phyloP scores from a whole-genome alignment of 2,797 vertebrate genomes.

The Sorex maritimensis region DNA sequence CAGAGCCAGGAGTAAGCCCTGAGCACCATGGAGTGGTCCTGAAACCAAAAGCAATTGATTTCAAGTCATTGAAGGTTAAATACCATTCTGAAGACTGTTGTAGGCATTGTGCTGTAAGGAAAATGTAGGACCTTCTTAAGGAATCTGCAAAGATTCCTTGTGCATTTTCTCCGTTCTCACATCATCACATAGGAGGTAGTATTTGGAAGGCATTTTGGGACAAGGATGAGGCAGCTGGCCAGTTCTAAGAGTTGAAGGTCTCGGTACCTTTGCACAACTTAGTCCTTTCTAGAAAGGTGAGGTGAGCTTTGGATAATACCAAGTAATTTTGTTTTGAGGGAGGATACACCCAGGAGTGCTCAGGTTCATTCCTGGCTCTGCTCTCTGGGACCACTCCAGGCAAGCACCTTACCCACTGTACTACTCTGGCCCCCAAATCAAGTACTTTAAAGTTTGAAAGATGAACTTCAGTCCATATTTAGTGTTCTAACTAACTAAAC shows the following conservation, averaged over 20 bases:
- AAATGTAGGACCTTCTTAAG: constrained; percentile 3
- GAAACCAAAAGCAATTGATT: neutral
- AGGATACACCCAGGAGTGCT: too few species aligned
- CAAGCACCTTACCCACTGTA: too few species aligned
- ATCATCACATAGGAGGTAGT: neutral
- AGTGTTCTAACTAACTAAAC: neutral
- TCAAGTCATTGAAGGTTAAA: constrained; percentile 41
- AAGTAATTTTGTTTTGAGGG: neutral
- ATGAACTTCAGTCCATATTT: too few species aligned
- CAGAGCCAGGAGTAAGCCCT: too few species aligned
- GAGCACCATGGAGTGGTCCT: too few species aligned
- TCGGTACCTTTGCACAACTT: neutral
- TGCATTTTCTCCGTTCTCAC: neutral
- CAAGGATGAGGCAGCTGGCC: neutral
- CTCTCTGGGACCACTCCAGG: too few species aligned
- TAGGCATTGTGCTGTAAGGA: neutral
- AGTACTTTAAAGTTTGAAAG: too few species aligned
- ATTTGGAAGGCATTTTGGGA: neutral
- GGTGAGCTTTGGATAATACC: neutral
- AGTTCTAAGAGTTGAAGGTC: neutral
- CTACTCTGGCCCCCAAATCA: too few species aligned
- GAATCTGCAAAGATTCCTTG: neutral
- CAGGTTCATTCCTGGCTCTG: too few species aligned
- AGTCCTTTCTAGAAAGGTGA: neutral
- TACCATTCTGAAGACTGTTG: neutral